phyloP scores from a whole-genome alignment of 2,888 invertebrate genomes.

The Xylocampa areola region DNA sequence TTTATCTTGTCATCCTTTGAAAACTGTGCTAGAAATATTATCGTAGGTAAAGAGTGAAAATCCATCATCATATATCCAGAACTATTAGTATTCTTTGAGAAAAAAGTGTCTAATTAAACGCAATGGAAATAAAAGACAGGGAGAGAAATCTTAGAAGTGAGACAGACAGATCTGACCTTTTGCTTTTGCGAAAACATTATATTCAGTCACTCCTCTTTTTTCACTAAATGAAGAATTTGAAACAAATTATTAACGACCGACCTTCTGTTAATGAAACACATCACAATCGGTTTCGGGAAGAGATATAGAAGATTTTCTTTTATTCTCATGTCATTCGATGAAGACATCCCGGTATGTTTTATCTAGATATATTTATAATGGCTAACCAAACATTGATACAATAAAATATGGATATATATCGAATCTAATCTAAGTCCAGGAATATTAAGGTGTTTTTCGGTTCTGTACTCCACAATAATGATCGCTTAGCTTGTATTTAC shows the following conservation, averaged over 20 bases:
- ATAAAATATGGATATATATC: too few relatives aligned
- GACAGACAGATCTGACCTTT: conserved; percentile 56
- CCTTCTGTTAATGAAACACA: neutral
- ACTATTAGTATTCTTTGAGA: conserved; percentile 1
- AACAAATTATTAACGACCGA: too few relatives aligned
- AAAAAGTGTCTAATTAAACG: conserved; percentile 37
- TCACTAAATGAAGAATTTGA: conserved; percentile 13
- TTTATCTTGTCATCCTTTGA: conserved; percentile 38
- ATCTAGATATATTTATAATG: too few relatives aligned
- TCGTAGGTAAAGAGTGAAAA: neutral
- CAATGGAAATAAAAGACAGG: conserved; percentile 44
- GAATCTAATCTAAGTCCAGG: too few relatives aligned
- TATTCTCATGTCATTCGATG: too few relatives aligned
- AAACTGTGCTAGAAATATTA: conserved; percentile 16
- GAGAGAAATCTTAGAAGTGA: conserved; percentile 43
- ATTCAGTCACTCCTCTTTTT: conserved; percentile 13
- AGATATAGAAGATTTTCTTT: too few relatives aligned
- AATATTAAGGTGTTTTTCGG: too few relatives aligned
- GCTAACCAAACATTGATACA: too few relatives aligned
- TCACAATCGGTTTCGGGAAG: too few relatives aligned
- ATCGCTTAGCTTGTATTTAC: too few relatives aligned
- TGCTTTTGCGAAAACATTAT: conserved; percentile 35
- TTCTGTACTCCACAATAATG: too few relatives aligned
- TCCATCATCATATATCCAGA: neutral
- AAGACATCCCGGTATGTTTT: too few relatives aligned